Evolutionary conservation across 2,113 vertebrate genomes (phyloP), one percentile per base, ranked within the genome.

Genomic region (Melanocharis versteri): DNA sequence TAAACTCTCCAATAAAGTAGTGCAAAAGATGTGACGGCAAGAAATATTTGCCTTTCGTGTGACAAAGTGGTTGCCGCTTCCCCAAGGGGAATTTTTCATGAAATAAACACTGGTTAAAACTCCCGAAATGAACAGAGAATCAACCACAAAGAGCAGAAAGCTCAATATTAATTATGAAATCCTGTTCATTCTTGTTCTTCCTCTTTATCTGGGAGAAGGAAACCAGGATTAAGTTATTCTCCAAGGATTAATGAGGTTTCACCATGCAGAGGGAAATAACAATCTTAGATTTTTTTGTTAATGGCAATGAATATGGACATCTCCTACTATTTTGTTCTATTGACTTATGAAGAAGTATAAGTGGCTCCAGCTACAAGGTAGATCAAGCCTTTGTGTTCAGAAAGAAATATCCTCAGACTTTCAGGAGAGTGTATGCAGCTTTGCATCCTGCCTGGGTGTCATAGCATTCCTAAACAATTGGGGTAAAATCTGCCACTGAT

Each of bases 351-450:
- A 50, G 24, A 19, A 60, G 15, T 35, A 47, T 14, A 10, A 56
- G 40, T 68, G 6, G 3, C 4, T 83, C 21, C 31, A 88, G 27
- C 26, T 87, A 28, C 23, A 44, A 28, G 15, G 24, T n/a, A 60
- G 19, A 68, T 48, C 12, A 85, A 80, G 17, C 2, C 3, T 44
- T 64, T 54, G 1, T 50, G 4, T 28, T 91, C 54, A 87, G n/a
- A 47, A 91, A 48, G 4, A 83, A 81, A 53, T 39, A 22, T 27
- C 9, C 19, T 45, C 23, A 81, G 57, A 35, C n/a, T 6, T 72
- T 64, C 40, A 62, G 42, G 10, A n/a, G 4, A 58, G 7, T 3
- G 0, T 56, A 31, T 7, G 5, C 15, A 3, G 7, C 11, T 84
- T 57, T 48, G 30, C 15, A 53, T 73, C 11, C 13, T 61, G 11